A percentile compares a stretch with the other conserved stretches of the same genome.
These are phyloP conservation scores for Diabrotica virgifera DNA, from an alignment of 1,140 invertebrate genomes.

Conservation along the genomic window DNA sequence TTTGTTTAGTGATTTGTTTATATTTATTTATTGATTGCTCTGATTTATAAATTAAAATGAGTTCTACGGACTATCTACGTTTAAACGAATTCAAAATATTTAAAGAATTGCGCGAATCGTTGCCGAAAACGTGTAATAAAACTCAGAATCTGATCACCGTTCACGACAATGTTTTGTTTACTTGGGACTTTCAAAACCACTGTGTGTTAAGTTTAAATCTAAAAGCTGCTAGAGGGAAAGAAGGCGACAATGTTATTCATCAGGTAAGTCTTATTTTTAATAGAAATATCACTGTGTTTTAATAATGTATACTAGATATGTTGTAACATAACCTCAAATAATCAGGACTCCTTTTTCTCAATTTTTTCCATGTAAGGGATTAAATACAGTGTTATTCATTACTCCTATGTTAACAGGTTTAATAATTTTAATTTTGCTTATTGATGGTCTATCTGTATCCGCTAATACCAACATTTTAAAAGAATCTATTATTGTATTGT, in stretches of 20 bases:
- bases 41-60: constrained; percentile 28
- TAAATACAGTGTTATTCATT: no score
- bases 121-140: constrained; percentile 55
- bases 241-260: constrained; percentile 51
- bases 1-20: constrained; percentile 20
- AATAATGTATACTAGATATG: no score
- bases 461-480: no score
- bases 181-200: constrained; percentile 61
- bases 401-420: no score
- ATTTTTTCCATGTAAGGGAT: no score
- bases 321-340: constrained; percentile 18
- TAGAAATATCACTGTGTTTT: neutral
- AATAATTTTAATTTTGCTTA: no score
- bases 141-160: constrained; percentile 61
- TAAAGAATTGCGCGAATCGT: constrained; percentile 53
- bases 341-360: neutral
- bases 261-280: constrained; percentile 53
- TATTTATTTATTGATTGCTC: neutral
- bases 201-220: constrained; percentile 61
- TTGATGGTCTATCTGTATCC: no score
- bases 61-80: constrained; percentile 41
- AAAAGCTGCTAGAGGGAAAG: constrained; percentile 54
- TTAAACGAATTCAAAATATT: constrained; percentile 61
- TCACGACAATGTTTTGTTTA: constrained; percentile 61
- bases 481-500: no score